Percentiles rank a stretch among this genome's conserved stretches.
Evolutionary conservation across 2,113 vertebrate species (phyloP).

Genomic region (Takifugu bimaculatus): DNA sequence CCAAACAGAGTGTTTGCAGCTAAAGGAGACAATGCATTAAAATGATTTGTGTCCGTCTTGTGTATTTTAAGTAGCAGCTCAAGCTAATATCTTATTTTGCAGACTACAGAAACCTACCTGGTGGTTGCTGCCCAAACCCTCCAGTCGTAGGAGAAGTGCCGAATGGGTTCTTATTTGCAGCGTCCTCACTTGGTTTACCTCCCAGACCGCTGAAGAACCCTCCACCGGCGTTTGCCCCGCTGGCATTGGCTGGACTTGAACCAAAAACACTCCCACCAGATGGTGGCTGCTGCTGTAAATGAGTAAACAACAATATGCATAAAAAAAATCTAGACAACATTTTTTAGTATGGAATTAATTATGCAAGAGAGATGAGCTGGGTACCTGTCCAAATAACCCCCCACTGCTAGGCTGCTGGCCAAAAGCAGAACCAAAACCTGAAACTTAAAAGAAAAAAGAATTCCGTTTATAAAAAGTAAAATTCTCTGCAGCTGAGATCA

Average conservation of each 20-base stretch:
- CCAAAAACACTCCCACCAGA: slow-evolving; percentile 83
- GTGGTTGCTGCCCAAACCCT: slow-evolving; percentile 69
- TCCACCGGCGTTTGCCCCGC: slow-evolving; percentile 53
- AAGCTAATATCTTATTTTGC: not conserved
- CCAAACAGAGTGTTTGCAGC: slow-evolving; percentile 85
- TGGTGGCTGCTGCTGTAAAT: slow-evolving; percentile 59
- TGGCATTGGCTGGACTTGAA: slow-evolving; percentile 64
- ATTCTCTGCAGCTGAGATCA: not conserved
- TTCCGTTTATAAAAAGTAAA: not conserved
- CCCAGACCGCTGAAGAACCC: slow-evolving; percentile 95
- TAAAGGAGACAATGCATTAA: slow-evolving; percentile 40
- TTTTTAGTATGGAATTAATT: not conserved
- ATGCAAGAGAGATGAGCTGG: not conserved
- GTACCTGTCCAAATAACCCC: slow-evolving; percentile 90
- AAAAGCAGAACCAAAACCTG: slow-evolving; percentile 87
- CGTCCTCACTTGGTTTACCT: slow-evolving; percentile 94
- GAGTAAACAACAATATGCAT: not conserved
- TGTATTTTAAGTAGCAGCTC: not conserved
- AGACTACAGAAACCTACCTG: slow-evolving; percentile 48
- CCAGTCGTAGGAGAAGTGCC: slow-evolving; percentile 72
- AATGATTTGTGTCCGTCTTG: not conserved
- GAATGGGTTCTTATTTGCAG: slow-evolving; percentile 96
- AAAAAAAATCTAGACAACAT: not conserved
- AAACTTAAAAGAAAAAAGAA: slow-evolving; percentile 38
- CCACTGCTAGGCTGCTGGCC: slow-evolving; percentile 79